These are phyloP conservation scores for Pachydiplax longipennis DNA, from an alignment of 2,888 invertebrate genomes.

Conservation along the genomic window DNA sequence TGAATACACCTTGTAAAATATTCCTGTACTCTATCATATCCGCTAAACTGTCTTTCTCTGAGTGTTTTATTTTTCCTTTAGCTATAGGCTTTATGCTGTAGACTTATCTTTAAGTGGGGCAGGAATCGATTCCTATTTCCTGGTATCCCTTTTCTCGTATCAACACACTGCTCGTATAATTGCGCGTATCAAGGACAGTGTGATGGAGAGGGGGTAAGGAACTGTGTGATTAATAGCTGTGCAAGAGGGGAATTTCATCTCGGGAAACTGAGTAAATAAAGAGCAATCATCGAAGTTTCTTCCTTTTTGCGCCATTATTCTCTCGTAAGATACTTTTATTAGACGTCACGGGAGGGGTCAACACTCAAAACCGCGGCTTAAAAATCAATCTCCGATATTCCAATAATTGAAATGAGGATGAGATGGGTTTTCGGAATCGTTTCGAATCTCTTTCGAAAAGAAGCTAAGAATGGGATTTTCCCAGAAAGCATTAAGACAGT, in stretches of 20 bases:
- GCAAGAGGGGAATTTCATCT: neutral
- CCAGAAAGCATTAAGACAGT: neutral
- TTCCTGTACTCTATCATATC: too few species aligned
- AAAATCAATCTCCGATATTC: constrained; percentile 1
- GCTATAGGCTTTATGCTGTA: too few species aligned
- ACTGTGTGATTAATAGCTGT: neutral
- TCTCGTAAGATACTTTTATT: neutral
- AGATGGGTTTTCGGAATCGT: neutral
- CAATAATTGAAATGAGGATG: neutral
- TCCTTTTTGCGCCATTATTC: neutral
- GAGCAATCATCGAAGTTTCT: neutral
- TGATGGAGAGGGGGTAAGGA: neutral
- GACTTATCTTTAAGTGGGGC: neutral
- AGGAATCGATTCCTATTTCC: neutral
- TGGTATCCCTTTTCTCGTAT: too few species aligned
- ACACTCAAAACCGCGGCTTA: neutral
- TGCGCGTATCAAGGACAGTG: too few species aligned
- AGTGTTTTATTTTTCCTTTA: too few species aligned
- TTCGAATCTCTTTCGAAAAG: neutral
- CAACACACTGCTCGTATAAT: too few species aligned
- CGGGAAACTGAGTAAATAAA: neutral
- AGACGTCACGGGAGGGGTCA: neutral
- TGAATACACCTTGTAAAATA: too few species aligned
- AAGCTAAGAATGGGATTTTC: neutral
- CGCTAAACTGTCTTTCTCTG: too few species aligned